phyloP scores from a whole-genome alignment of 2,888 invertebrate species.

The Lasioglossum leucozonium region DNA sequence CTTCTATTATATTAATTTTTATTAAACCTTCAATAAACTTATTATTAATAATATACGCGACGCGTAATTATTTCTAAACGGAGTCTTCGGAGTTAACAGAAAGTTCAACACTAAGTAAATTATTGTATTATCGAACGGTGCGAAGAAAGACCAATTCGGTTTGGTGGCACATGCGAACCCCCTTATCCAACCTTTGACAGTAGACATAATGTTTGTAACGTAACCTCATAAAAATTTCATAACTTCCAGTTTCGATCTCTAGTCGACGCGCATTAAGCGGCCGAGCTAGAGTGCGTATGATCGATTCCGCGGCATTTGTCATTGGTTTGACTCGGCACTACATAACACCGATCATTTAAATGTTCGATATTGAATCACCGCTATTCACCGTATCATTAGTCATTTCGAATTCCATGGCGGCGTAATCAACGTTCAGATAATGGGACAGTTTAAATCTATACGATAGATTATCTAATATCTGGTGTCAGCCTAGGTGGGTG shows the following conservation, averaged over 20 bases:
- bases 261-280: not conserved
- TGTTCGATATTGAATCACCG: not conserved
- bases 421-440: not conserved
- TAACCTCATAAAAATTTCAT: no score
- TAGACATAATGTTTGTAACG: no score
- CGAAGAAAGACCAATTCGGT: no score
- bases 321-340: slow-evolving; percentile 1
- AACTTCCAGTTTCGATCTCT: not conserved
- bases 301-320: not conserved
- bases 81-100: no score
- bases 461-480: slow-evolving; percentile 10
- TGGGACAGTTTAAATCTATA: slow-evolving; percentile 5
- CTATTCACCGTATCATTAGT: not conserved
- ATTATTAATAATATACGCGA: no score
- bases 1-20: no score
- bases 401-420: not conserved
- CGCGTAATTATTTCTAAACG: no score
- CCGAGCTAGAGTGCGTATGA: not conserved
- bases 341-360: slow-evolving; percentile 1
- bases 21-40: no score
- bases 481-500: not conserved
- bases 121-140: no score
- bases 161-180: no score
- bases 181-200: no score
- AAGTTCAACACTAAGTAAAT: no score